These are phyloP conservation scores for Sylvilagus floridanus DNA, from an alignment of 2,797 vertebrate genomes.

Conservation along the genomic window DNA sequence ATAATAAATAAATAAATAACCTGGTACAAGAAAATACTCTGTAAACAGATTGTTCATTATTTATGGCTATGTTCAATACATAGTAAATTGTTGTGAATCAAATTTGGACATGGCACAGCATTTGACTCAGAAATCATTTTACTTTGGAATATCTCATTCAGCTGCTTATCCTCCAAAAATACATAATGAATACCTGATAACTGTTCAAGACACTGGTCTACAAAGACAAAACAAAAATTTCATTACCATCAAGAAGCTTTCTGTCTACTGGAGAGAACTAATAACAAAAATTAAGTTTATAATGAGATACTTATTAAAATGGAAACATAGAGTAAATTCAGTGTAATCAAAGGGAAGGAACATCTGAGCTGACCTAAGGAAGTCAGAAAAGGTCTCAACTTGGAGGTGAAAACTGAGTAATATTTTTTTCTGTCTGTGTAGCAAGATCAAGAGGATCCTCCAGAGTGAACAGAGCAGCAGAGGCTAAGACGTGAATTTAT, in stretches of 20 bases:
- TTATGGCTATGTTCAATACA: constrained; percentile 20
- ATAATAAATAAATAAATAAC: not conserved
- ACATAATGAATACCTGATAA: constrained; percentile 29
- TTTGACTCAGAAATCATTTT: constrained; percentile 59
- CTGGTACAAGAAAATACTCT: not conserved
- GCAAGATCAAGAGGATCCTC: not conserved
- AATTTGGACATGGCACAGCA: constrained; percentile 9
- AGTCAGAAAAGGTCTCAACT: not conserved
- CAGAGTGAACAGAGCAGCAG: not conserved
- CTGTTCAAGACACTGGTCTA: not conserved
- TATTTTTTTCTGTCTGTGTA: not conserved
- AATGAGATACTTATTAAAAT: not conserved
- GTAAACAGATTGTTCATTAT: constrained; percentile 61
- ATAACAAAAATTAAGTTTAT: not conserved
- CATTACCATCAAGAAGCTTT: not conserved
- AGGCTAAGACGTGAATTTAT: not conserved
- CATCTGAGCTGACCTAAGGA: not conserved
- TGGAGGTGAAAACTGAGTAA: not conserved
- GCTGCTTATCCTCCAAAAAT: constrained; percentile 32
- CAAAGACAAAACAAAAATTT: not conserved
- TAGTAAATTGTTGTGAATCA: constrained; percentile 33
- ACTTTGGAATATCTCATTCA: constrained; percentile 48
- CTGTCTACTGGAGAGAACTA: not conserved
- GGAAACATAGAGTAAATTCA: not conserved
- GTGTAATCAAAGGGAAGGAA: not conserved